Base-by-base conservation (phyloP, 1,140 invertebrate genomes). In the Conopomorpha cramerella region DNA sequence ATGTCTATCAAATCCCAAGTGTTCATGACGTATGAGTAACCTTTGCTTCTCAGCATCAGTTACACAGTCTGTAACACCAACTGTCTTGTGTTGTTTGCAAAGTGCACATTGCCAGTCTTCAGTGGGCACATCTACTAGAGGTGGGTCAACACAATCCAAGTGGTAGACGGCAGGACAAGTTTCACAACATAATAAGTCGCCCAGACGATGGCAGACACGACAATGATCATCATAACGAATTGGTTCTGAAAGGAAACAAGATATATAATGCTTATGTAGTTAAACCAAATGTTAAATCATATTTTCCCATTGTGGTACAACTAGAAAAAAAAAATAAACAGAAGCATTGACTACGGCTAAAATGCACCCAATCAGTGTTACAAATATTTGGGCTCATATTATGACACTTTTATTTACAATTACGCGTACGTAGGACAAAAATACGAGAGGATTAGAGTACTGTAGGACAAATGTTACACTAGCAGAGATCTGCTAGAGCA, bases 121-220 rank as follows among this genome's bases (percentile, higher is more conserved):
- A 27, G 92, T 90, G 28, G 95, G 95, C 31, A 97, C 92, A 79
- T 96, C 88, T 16, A 89, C 85, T 56, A 98, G 77, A 6, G 95
- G 93, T 26, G 95, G 95, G 60, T 96, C 93, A 15, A 97, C 90
- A 81, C 96, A 99, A 52, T 92, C 90, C 54, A 98, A 80, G 77
- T 99, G 96, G 73, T 93, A 98, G 12, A 98, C 95, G 18, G 95
- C 95, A 30, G 95, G 92, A 68, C 96, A 98, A 4, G 92, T 95
- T 74, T 98, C 95, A 79, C 96, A 99, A 64, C 95, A 98, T 1
- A 99, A 70, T 19, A 99, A 79, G 77, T 98, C 94, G 10, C 96
- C 96, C 19, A 97, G 77, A 48, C 94, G 89, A 73, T 98, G 95
- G 70, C 97, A 99, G 28, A 91, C 86, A 56, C 96, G 82, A 65